A percentile compares a stretch with the other conserved stretches of the same genome.
Evolutionary conservation across 2,888 invertebrate species (phyloP).

Genomic region (Mellilla xanthometata): DNA sequence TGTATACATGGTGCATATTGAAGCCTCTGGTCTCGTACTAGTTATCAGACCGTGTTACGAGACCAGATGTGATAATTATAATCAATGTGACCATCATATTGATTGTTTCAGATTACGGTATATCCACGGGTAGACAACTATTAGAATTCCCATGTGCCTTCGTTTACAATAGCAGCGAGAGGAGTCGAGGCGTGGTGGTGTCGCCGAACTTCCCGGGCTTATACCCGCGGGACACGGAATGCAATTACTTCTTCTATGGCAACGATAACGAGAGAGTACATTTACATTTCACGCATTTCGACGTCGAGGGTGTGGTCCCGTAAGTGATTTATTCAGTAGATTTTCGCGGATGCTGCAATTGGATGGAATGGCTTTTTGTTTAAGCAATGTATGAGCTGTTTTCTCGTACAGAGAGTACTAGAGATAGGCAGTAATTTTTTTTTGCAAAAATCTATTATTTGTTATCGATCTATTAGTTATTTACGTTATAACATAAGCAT

Average conservation of each 20-base stretch:
- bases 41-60: too few relatives aligned
- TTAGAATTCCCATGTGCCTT: conserved; percentile 93
- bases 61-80: too few relatives aligned
- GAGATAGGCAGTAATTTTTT: too few relatives aligned
- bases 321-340: conserved; percentile 79
- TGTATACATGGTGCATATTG: too few relatives aligned
- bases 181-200: conserved; percentile 89
- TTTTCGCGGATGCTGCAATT: too few relatives aligned
- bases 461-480: too few relatives aligned
- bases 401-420: too few relatives aligned
- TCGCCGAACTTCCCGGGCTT: conserved; percentile 96
- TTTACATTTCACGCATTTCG: conserved; percentile 94
- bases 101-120: conserved; percentile 89
- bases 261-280: conserved; percentile 88
- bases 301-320: conserved; percentile 97
- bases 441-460: too few relatives aligned
- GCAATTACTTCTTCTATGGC: conserved; percentile 95
- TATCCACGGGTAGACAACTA: conserved; percentile 90
- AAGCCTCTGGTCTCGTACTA: too few relatives aligned
- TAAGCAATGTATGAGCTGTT: too few relatives aligned
- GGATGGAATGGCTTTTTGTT: too few relatives aligned
- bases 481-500: too few relatives aligned
- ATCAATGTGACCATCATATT: neutral
- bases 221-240: conserved; percentile 94
- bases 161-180: conserved; percentile 91